Base-by-base conservation (phyloP, 2,888 invertebrate species). In the Ephialtes manifestator region DNA sequence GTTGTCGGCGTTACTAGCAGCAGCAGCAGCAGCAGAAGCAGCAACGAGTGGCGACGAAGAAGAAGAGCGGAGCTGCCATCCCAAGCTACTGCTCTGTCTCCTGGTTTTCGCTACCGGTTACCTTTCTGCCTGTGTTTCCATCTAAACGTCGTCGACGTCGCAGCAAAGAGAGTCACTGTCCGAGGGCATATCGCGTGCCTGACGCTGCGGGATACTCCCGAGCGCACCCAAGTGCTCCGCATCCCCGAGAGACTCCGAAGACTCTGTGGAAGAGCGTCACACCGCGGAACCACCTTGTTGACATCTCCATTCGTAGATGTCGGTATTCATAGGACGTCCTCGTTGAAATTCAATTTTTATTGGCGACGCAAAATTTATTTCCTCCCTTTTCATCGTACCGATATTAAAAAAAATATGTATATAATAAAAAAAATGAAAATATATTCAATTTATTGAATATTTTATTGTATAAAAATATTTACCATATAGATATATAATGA, bases 121-220 rank as follows among this genome's bases (percentile, higher is more conserved):
- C 63, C 58, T 68, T 78, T 68, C 78, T 74, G 78, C 13, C 71
- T 51, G 68, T 70, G 68, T 48, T 13, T 74, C 60, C 68, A 60
- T 31, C 60, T 74, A 74, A 24, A 43, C 58, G 67, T 60, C 28
- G 53, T 31, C 67, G 67, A 58, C 58, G 46, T 43, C 20, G 58
- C 20, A 46, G 20, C 18, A 68, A 58, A 71, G 67, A 11, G 60
- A 63, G 58, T 58, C 72, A 43, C 58, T 20, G 65, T 72, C 72
- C 65, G 48, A 58, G 58, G 72, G 65, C 58, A 77, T 24, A 88
- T 89, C 89, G 89, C 90, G 89, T 90, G 89, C 86, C 87, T 85
- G 75, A 86, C 90, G 83, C 90, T 83, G 87, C 88, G 88, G 90
- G 90, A 85, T 88, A 84, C 84, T 88, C 55, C 39, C 75, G 60